phyloP scores from a whole-genome alignment of 2,797 vertebrate genomes.

The Cossypha polioptera region DNA sequence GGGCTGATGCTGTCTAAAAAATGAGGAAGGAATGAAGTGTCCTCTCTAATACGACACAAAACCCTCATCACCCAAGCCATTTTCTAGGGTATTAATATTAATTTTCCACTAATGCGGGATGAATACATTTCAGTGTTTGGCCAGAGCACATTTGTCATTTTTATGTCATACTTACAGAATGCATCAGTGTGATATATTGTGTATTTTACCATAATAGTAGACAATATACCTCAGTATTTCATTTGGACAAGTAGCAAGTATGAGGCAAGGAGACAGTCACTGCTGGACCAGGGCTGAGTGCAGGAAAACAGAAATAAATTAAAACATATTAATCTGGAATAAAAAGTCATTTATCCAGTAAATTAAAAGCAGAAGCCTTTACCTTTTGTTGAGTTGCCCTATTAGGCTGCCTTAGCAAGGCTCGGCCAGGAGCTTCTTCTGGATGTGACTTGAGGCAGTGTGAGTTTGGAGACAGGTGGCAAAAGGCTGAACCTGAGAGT shows the following conservation, averaged over 20 bases:
- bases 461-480: neutral
- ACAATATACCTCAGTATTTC: constrained; percentile 50
- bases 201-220: constrained; percentile 64
- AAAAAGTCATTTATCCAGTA: constrained; percentile 23
- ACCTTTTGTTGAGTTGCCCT: neutral
- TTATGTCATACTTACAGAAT: constrained; percentile 35
- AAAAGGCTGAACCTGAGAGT: neutral
- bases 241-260: constrained; percentile 18
- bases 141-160: constrained; percentile 56
- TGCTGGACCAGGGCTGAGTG: constrained; percentile 14
- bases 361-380: constrained; percentile 29
- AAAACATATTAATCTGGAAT: constrained; percentile 51
- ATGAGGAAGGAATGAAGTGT: constrained; percentile 12
- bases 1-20: neutral
- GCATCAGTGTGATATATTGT: constrained; percentile 45
- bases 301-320: constrained; percentile 67
- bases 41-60: constrained; percentile 25
- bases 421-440: neutral
- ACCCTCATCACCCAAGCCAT: constrained; percentile 18
- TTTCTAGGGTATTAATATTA: constrained; percentile 65
- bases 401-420: neutral
- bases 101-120: constrained; percentile 61
- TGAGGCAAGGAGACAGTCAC: constrained; percentile 15
- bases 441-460: neutral
- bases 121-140: constrained; percentile 68